Conservation (phyloP, 2,797 vertebrate species). For the Selene dorsalis region DNA sequence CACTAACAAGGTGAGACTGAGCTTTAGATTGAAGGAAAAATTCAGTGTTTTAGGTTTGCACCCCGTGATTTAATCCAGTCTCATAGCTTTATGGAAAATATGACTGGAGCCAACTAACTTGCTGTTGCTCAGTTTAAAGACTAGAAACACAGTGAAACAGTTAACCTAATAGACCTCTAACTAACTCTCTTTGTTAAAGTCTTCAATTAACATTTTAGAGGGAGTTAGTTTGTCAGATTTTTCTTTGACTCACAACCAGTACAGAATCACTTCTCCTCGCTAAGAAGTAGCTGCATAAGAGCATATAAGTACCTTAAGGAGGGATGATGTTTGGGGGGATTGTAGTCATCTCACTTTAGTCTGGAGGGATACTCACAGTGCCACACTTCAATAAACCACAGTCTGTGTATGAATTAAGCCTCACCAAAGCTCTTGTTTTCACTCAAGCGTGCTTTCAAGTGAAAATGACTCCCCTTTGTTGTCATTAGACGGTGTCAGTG, state of each 20-base stretch:
- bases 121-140: too few species aligned
- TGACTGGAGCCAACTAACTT: not conserved
- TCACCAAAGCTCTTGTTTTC: not conserved
- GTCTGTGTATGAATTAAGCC: not conserved
- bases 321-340: not conserved
- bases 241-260: not conserved
- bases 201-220: not conserved
- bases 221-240: rapidly evolving
- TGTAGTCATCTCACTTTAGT: not conserved
- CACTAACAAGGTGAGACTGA: conserved; percentile 91
- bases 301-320: too few species aligned
- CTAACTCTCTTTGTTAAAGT: not conserved
- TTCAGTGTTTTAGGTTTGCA: not conserved
- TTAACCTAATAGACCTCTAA: not conserved
- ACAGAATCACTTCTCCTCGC: not conserved
- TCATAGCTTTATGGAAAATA: not conserved
- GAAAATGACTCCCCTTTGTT: not conserved
- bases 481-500: conserved; percentile 89
- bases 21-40: not conserved
- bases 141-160: not conserved
- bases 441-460: not conserved
- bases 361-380: too few species aligned
- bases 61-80: not conserved
- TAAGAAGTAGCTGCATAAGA: not conserved
- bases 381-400: not conserved